These are phyloP conservation scores for Arrhopalites spinosus DNA, from an alignment of 2,888 invertebrate species.

Conservation along the genomic window DNA sequence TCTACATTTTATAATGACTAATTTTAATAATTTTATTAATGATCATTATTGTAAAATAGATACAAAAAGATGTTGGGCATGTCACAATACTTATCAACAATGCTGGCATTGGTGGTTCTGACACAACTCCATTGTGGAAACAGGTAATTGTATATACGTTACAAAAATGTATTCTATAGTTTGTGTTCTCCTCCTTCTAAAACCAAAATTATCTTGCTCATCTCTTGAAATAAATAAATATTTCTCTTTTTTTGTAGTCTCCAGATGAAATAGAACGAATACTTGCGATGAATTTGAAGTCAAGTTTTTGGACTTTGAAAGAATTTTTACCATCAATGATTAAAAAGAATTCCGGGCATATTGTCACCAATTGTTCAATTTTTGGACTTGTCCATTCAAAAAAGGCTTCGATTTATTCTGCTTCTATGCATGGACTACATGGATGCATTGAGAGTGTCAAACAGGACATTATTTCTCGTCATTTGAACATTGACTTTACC, in stretches of 20 bases:
- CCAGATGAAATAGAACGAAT: conserved; percentile 41
- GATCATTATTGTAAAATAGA: conserved; percentile 26
- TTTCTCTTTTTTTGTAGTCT: too few relatives aligned
- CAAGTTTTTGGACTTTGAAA: conserved; percentile 47
- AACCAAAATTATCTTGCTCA: too few relatives aligned
- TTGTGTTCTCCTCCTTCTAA: too few relatives aligned
- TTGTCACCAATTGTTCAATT: conserved; percentile 42
- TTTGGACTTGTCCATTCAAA: conserved; percentile 18
- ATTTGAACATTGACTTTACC: background rate
- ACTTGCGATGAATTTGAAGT: conserved; percentile 43
- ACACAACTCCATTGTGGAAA: conserved; percentile 35
- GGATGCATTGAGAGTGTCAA: conserved; percentile 8
- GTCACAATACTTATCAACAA: conserved; percentile 47
- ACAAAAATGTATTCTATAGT: too few relatives aligned
- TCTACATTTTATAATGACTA: too few relatives aligned
- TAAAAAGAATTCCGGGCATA: conserved; percentile 39
- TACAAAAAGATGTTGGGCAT: conserved; percentile 37
- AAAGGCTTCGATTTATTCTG: conserved; percentile 36
- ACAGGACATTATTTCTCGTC: background rate
- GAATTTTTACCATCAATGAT: conserved; percentile 47
- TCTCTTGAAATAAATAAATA: too few relatives aligned
- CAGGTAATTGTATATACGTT: too few relatives aligned
- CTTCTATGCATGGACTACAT: conserved; percentile 29
- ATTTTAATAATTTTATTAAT: too few relatives aligned
- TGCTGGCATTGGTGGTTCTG: conserved; percentile 39